Base-by-base conservation (phyloP, 2,113 vertebrate genomes). In the Oceanites oceanicus region DNA sequence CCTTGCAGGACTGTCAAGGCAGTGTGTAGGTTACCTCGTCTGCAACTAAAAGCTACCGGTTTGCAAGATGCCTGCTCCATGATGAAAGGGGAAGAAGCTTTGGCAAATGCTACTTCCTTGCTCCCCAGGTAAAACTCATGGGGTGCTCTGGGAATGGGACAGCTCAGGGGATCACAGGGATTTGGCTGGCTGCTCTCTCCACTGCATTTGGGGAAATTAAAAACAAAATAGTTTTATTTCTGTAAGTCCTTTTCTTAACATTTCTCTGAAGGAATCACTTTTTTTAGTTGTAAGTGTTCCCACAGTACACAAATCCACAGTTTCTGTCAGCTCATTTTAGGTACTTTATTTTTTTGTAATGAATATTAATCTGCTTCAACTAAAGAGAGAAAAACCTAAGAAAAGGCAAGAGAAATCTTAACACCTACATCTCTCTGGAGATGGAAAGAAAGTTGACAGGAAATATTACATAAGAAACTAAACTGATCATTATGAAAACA, bases 401-500 rank as follows among this genome's bases (percentile, higher is more conserved):
- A 92, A 93, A 93, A 88, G 3, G 22, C 49, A 95, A 83, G 61
- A 77, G 55, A 80, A 96, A 96, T 78, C 40, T 88, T 89, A 74
- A 12, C 30, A 87, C 38, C 20, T 83, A 89, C 23, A 94, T 10
- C 14, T 45, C 40, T 68, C 68, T 78, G 70, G 61, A 96, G 78
- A 86, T 25, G 12, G 75, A 86, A 93, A 78, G 82, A 79, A 74
- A 49, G 26, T 49, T 86, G 92, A 89, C 38, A 92, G 66, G 73
- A 95, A 94, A 92, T 83, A 91, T 34, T 53, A 67, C 42, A 50
- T 74, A 86, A 93, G 91, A 93, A 83, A 71, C 26, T 52, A 95
- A 96, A 91, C 15, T 40, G 29, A 82, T 96, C 11, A 76, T 96
- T 94, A 88, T 50, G 17, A 95, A 88, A 97, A 93, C 47, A 88